phyloP scores from a whole-genome alignment of 2,113 vertebrate genomes.

The Cyphomyrus discorhynchus region DNA sequence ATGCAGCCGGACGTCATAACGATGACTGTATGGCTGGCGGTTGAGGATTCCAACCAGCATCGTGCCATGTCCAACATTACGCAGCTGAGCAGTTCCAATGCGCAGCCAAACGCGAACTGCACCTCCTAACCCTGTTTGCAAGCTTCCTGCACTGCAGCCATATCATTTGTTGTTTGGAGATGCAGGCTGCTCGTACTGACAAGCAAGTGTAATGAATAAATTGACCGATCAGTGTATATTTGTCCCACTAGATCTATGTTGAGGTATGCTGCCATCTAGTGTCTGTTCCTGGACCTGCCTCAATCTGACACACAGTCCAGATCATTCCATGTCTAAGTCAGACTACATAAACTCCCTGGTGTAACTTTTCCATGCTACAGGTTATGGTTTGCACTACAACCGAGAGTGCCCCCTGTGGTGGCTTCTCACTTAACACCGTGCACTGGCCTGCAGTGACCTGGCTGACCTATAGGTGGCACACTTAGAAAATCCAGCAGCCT shows the following conservation, averaged over 20 bases:
- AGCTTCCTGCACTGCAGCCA: neutral
- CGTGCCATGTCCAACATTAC: neutral
- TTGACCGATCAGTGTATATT: neutral
- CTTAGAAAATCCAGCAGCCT: neutral
- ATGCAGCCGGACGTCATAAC: conserved; percentile 79
- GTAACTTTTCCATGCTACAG: neutral
- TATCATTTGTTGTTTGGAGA: neutral
- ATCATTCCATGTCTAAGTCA: neutral
- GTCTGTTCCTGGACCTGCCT: neutral
- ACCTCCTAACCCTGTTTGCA: neutral
- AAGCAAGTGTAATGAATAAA: neutral
- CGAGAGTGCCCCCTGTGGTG: neutral
- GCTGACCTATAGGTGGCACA: neutral
- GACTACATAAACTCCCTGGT: neutral
- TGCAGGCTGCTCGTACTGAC: neutral
- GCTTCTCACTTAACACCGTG: neutral
- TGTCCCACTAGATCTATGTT: neutral
- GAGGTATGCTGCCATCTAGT: neutral
- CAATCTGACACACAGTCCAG: neutral
- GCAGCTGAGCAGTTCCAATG: neutral
- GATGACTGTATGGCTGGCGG: conserved; percentile 60
- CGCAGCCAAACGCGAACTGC: neutral
- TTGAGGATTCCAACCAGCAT: neutral
- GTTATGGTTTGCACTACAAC: neutral
- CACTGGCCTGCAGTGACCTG: neutral